Evolutionary conservation across 2,797 vertebrate species (phyloP), one percentile per base, ranked within the genome.

Genomic region (Gadopsis marmoratus): DNA sequence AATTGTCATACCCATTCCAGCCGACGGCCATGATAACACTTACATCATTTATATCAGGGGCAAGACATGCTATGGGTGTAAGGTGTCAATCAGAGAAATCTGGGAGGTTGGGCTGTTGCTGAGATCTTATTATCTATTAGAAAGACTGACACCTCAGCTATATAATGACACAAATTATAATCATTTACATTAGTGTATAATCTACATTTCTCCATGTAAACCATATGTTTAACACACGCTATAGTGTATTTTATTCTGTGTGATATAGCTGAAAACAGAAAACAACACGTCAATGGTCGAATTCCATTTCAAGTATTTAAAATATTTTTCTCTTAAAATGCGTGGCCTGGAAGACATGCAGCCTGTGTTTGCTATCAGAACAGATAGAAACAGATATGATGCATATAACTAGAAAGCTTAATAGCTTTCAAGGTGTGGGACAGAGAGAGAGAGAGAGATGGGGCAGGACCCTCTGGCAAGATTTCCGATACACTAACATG

Each of bases 401-500:
- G 56, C 45, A 50, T 11, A 35, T 29, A 75, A 82, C 71, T 79
- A 61, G 59, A 76, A 74, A 71, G 78, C 73, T 62, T 74, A 84
- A 75, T 64, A 63, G 74, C 61, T 69, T 55, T 67, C 11, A 51
- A 85, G 79, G 88, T 37, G 47, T n/a, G n/a, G n/a, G n/a, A n/a
- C n/a, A n/a, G 76, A 39, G 17, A 37, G 17, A 76, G 59, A 47
- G 71, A 75, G 77, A 84, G 17, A 76, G 55, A 58, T 9, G 56
- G 78, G 76, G 78, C 58, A 76, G 75, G 69, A 74, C 85, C 93
- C 93, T 75, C 82, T 74, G 89, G 94, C 89, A 58, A 70, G 84
- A 88, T 87, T 86, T 89, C 86, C 56, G 70, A 88, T 81, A 85
- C 88, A 84, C 88, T 88, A 92, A 90, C 93, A 90, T 84, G 88